Evolutionary conservation across 2,888 invertebrate species (phyloP).

Genomic region (Philhelius pedissequus): DNA sequence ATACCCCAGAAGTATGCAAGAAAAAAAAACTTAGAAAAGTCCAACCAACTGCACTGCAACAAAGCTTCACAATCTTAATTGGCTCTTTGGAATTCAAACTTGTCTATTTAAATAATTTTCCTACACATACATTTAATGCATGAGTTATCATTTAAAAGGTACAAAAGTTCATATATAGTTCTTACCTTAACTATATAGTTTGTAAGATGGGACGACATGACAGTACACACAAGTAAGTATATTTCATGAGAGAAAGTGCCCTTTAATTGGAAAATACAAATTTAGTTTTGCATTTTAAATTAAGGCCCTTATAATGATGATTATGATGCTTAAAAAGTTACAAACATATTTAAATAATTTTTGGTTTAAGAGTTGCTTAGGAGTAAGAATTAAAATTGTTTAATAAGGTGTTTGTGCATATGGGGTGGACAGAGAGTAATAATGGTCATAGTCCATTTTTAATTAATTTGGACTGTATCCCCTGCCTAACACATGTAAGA

Average conservation of each 20-base stretch:
- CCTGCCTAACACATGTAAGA: too few species aligned
- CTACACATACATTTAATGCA: constrained; percentile 13
- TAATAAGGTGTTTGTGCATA: too few species aligned
- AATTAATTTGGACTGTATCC: too few species aligned
- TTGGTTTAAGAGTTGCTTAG: background rate
- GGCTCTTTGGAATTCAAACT: constrained; percentile 17
- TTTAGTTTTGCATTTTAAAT: background rate
- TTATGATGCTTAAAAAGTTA: background rate
- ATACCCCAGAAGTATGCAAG: background rate
- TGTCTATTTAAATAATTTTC: constrained; percentile 21
- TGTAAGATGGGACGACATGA: background rate
- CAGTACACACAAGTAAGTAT: background rate
- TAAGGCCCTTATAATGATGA: background rate
- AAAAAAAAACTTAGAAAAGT: background rate
- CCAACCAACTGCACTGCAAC: background rate
- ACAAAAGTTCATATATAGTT: background rate
- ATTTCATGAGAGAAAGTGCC: background rate
- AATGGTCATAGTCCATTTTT: too few species aligned
- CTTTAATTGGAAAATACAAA: background rate
- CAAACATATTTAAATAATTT: background rate
- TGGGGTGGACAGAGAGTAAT: too few species aligned
- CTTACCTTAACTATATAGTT: background rate
- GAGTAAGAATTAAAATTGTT: too few species aligned
- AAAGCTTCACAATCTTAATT: constrained; percentile 18
- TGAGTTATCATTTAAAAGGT: background rate